Evolutionary conservation across 1,140 invertebrate species (phyloP).

Genomic region (Armadillidium nasatum): DNA sequence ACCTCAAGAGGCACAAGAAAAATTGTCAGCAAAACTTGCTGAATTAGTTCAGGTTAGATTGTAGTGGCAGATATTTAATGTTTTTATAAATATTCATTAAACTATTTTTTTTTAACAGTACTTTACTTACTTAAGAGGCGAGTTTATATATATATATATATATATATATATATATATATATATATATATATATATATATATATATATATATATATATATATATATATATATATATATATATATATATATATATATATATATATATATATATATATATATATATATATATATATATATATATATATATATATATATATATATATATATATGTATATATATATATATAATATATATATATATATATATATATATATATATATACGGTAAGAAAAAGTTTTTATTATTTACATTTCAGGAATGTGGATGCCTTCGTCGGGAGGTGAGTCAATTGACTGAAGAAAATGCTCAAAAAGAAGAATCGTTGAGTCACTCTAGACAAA

Average conservation of each 20-base stretch:
- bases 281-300: slow-evolving; percentile 19
- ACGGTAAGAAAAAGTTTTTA: neutral
- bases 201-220: slow-evolving; percentile 15
- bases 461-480: neutral
- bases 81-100: neutral
- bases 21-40: neutral
- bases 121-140: no score
- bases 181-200: slow-evolving; percentile 17
- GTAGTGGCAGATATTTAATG: neutral
- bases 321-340: neutral
- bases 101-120: no score
- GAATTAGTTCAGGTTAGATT: slow-evolving; percentile 4
- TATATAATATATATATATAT: no score
- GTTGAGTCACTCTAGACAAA: neutral
- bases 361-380: no score
- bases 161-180: slow-evolving; percentile 2
- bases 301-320: slow-evolving; percentile 17
- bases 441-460: neutral
- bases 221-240: slow-evolving; percentile 11
- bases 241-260: slow-evolving; percentile 18
- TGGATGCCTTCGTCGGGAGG: neutral
- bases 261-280: slow-evolving; percentile 19
- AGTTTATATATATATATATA: no score
- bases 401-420: neutral
- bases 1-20: neutral